A percentile compares a stretch with the other conserved stretches of the same genome.
phyloP scores from a whole-genome alignment of 2,113 vertebrate genomes.

The Ciconia maguari region DNA sequence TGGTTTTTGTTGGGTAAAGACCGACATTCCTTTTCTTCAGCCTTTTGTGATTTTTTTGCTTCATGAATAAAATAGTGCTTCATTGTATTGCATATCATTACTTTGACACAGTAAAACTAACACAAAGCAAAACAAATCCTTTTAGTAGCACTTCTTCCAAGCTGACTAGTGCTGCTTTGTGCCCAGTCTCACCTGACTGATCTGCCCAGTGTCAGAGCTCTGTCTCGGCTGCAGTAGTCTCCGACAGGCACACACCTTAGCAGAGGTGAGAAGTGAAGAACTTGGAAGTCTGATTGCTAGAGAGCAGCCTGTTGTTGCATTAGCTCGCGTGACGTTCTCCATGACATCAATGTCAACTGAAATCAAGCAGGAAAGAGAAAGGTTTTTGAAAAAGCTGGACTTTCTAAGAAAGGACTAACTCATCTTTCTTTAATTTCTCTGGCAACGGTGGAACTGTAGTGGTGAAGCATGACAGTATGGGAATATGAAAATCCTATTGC shows the following conservation, averaged over 20 bases:
- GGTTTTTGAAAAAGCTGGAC: neutral
- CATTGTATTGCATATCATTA: neutral
- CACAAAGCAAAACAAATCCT: neutral
- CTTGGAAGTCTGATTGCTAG: neutral
- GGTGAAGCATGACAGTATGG: neutral
- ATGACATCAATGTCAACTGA: neutral
- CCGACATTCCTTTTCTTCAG: neutral
- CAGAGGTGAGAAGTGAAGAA: neutral
- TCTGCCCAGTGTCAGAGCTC: neutral
- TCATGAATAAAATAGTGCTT: neutral
- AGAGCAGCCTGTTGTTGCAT: neutral
- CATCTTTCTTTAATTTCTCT: neutral
- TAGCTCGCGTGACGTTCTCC: accelerated
- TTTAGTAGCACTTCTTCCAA: neutral
- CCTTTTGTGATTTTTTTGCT: neutral
- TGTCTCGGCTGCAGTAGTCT: neutral
- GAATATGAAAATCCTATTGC: neutral
- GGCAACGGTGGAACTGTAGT: neutral
- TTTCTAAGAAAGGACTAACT: neutral
- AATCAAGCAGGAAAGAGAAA: neutral
- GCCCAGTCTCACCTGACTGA: neutral
- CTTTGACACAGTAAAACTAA: neutral
- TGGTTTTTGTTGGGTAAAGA: neutral
- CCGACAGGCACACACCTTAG: neutral
- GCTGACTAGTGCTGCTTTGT: neutral